These are phyloP conservation scores for Microctenopoma lineatum DNA, from an alignment of 2,797 vertebrate genomes.

Conservation along the genomic window DNA sequence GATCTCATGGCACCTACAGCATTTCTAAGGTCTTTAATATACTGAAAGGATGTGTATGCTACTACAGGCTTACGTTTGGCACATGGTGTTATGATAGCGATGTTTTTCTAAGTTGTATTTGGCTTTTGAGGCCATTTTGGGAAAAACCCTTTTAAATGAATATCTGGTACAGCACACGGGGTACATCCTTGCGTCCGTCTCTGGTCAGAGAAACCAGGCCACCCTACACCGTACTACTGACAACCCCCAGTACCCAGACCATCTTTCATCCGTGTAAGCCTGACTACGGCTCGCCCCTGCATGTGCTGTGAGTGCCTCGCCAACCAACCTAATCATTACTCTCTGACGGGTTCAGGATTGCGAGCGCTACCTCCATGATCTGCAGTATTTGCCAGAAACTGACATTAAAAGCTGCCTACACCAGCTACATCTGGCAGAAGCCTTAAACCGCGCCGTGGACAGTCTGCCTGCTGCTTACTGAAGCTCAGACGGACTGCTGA, in stretches of 20 bases:
- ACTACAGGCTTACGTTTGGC: no score
- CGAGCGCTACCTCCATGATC: neutral
- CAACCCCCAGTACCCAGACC: neutral
- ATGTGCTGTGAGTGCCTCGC: neutral
- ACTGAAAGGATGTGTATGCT: no score
- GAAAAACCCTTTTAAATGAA: neutral
- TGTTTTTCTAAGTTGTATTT: no score
- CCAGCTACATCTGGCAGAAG: neutral
- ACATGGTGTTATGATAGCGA: no score
- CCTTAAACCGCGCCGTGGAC: no score
- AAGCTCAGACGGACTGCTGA: neutral
- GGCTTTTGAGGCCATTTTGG: no score
- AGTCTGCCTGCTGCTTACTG: neutral
- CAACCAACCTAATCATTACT: neutral
- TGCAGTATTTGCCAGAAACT: neutral
- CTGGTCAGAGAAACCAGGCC: neutral
- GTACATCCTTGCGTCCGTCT: neutral
- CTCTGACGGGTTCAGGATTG: neutral
- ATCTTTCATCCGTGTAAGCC: neutral
- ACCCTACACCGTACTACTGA: neutral
- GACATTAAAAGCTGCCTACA: neutral
- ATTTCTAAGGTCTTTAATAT: neutral
- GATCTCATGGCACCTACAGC: neutral
- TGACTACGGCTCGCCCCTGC: neutral
- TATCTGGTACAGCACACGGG: neutral